A percentile compares a stretch with the other conserved stretches of the same genome.
These are phyloP conservation scores for Spodoptera picta DNA, from an alignment of 2,888 invertebrate species.

Conservation along the genomic window DNA sequence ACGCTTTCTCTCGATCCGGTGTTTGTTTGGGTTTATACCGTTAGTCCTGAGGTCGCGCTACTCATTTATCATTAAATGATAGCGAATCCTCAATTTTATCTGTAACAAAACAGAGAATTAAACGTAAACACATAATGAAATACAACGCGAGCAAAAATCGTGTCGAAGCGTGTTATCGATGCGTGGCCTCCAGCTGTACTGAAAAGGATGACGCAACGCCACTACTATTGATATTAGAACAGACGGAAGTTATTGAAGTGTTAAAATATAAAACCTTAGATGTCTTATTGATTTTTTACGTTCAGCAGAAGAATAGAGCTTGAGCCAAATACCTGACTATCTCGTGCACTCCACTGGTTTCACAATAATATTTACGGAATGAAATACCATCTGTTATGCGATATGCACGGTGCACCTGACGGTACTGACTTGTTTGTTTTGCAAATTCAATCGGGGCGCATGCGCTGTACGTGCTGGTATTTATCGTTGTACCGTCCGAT, in stretches of 20 bases:
- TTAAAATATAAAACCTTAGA: slow-evolving; percentile 33
- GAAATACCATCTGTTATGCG: slow-evolving; percentile 41
- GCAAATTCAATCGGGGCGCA: slow-evolving; percentile 61
- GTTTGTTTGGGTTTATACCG: slow-evolving; percentile 79
- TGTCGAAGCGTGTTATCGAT: slow-evolving; percentile 64
- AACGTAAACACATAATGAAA: slow-evolving; percentile 24
- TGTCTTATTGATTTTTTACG: slow-evolving; percentile 32
- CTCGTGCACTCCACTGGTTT: slow-evolving; percentile 33
- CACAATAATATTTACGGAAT: slow-evolving; percentile 49
- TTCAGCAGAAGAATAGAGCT: slow-evolving; percentile 9
- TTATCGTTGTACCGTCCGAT: slow-evolving; percentile 61
- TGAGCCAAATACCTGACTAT: slow-evolving; percentile 17
- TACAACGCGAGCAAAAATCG: slow-evolving; percentile 11
- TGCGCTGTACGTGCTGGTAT: slow-evolving; percentile 66
- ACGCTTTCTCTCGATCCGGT: slow-evolving; percentile 82
- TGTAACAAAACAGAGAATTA: slow-evolving; percentile 44
- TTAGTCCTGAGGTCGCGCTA: slow-evolving; percentile 72
- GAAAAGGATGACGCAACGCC: slow-evolving; percentile 61
- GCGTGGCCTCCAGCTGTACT: slow-evolving; percentile 63
- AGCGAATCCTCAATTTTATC: slow-evolving; percentile 37
- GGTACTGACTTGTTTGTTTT: slow-evolving; percentile 60
- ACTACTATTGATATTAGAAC: slow-evolving; percentile 44
- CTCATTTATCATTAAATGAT: slow-evolving; percentile 53
- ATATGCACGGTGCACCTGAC: slow-evolving; percentile 49
- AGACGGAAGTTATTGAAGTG: slow-evolving; percentile 45